Conservation (phyloP, 1,140 invertebrate species). For the Micrasema minimum region DNA sequence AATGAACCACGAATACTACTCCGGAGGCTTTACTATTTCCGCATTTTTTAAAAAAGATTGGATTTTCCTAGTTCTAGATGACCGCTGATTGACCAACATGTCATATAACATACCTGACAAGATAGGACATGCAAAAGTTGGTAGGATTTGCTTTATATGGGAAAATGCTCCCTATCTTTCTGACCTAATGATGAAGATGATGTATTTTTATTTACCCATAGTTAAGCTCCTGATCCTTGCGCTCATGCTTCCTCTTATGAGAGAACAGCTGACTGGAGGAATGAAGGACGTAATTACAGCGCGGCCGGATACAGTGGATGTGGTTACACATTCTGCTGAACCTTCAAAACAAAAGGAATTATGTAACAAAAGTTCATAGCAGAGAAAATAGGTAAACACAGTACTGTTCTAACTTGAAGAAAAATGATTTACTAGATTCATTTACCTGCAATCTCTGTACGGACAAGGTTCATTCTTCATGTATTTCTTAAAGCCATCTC, state of each 20-base stretch:
- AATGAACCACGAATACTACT: no score
- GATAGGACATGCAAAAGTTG: no score
- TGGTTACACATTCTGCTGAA: conserved; percentile 97
- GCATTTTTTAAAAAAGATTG: no score
- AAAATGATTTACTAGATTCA: neutral
- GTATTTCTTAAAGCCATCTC: conserved; percentile 98
- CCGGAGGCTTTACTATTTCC: no score
- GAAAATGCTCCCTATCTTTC: no score
- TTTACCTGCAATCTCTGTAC: conserved; percentile 83
- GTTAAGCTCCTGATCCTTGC: conserved; percentile 83
- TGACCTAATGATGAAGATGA: no score
- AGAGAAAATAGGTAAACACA: no score
- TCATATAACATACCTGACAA: no score
- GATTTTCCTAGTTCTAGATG: no score
- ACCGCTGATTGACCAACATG: no score
- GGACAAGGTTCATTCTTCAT: conserved; percentile 96
- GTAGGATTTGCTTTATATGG: no score
- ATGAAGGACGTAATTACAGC: conserved; percentile 95
- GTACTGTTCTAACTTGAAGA: no score
- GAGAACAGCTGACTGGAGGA: conserved; percentile 97
- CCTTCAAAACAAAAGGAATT: conserved; percentile 49
- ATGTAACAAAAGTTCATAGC: neutral
- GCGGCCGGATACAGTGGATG: conserved; percentile 96
- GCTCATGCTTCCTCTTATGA: conserved; percentile 97
- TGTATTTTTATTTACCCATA: conserved; percentile 60